Evolutionary conservation across 1,140 invertebrate species (phyloP), one percentile per base, ranked within the genome.

Genomic region (Tribolium castaneum): DNA sequence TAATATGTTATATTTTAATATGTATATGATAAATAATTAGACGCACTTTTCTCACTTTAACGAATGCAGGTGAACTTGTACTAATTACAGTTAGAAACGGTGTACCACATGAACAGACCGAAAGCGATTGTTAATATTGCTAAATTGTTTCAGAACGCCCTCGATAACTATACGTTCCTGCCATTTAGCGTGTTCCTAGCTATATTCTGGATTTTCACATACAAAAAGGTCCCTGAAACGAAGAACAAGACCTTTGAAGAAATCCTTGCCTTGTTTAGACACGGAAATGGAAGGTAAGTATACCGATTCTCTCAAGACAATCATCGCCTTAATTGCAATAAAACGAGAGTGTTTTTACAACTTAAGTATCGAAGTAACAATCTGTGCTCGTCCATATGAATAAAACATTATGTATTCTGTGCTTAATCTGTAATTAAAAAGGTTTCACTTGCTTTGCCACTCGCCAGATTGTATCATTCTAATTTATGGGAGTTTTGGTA

Each of bases 171-270:
- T 89, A 97, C 96, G 86, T 99, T 99, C 91, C 93, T 99, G 88
- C 96, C 97, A 85, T 99, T 99, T 91, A 97, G 96, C 90, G 95
- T 93, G 87, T 94, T 98, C 87, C 92, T 99, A 89, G 95, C 95
- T 81, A 92, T 97, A 87, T 99, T 98, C 90, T 97, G 96, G 95
- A 94, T 97, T 88, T 99, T 98, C 91, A 98, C 97, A 59, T 98
- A 98, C 89, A 96, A 96, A 89, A 96, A 96, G 91, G 97, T 99
- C 86, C 98, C 98, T 85, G 98, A 99, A 92, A 99, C 98, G 79
- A 99, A 99, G 90, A 98, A 98, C 88, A 98, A 97, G 90, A 98
- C 97, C 79, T 98, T 98, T 87, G 97, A 99, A 90, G 97, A 99
- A 88, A 98, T 99, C 86, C 90, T 96, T 85, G 94, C 95, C 80